These are phyloP conservation scores for Aegotheles bennettii DNA, from an alignment of 2,113 vertebrate genomes.

Conservation along the genomic window DNA sequence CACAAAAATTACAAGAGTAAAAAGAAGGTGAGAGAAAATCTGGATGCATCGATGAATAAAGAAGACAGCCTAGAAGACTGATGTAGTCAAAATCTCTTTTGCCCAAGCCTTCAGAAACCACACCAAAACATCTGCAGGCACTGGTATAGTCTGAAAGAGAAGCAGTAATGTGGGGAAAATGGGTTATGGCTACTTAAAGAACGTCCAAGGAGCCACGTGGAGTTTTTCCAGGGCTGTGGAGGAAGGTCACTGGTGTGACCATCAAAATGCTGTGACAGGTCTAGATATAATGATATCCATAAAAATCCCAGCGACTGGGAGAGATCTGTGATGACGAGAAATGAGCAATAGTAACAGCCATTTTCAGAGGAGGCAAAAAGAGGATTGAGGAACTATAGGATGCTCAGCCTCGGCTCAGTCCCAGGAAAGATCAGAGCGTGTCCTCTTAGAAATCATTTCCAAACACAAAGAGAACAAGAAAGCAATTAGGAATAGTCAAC, in stretches of 20 bases:
- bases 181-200: background rate
- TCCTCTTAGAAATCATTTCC: background rate
- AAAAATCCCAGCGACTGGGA: background rate
- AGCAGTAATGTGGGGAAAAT: background rate
- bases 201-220: background rate
- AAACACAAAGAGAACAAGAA: background rate
- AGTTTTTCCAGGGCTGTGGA: background rate
- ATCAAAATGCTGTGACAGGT: background rate
- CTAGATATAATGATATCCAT: background rate
- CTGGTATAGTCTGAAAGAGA: background rate
- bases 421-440: background rate
- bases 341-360: background rate
- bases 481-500: background rate
- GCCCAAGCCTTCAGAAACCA: background rate
- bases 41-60: background rate
- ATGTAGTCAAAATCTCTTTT: background rate
- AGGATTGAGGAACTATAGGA: background rate
- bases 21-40: background rate
- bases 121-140: background rate
- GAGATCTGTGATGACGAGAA: background rate
- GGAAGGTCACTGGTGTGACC: background rate
- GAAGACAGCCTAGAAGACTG: background rate
- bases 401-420: background rate
- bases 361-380: background rate
- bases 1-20: background rate